Evolutionary conservation across 2,888 invertebrate species (phyloP).

Genomic region (Drosophila buzzatii): DNA sequence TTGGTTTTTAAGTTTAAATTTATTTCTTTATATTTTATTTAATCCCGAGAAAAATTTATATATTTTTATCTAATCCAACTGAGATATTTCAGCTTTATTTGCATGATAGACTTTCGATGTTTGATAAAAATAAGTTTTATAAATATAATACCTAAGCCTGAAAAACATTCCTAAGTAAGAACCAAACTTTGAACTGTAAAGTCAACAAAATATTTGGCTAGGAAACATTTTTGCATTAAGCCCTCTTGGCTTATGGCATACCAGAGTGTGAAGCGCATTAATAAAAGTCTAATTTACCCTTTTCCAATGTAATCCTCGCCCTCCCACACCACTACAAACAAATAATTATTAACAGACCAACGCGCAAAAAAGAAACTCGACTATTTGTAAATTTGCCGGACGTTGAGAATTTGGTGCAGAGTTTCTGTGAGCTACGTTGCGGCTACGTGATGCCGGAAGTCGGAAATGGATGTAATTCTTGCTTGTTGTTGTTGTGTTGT

Average conservation of each 20-base stretch:
- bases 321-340: background rate
- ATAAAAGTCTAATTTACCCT: conserved; percentile 31
- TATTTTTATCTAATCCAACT: too few species aligned
- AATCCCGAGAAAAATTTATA: too few species aligned
- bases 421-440: conserved; percentile 40
- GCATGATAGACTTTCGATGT: background rate
- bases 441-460: conserved; percentile 75
- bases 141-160: background rate
- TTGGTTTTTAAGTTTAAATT: too few species aligned
- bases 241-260: conserved; percentile 14
- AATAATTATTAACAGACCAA: conserved; percentile 50
- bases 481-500: conserved; percentile 16
- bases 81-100: too few species aligned
- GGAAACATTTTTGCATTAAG: background rate
- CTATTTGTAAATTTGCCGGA: conserved; percentile 57
- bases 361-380: conserved; percentile 23
- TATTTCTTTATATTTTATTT: too few species aligned
- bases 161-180: background rate
- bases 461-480: conserved; percentile 70
- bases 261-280: conserved; percentile 24
- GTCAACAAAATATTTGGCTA: background rate
- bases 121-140: background rate
- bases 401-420: conserved; percentile 52
- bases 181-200: background rate
- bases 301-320: conserved; percentile 2